Conservation (phyloP, 2,113 vertebrate genomes). For the Neodontobutis hainanensis region DNA sequence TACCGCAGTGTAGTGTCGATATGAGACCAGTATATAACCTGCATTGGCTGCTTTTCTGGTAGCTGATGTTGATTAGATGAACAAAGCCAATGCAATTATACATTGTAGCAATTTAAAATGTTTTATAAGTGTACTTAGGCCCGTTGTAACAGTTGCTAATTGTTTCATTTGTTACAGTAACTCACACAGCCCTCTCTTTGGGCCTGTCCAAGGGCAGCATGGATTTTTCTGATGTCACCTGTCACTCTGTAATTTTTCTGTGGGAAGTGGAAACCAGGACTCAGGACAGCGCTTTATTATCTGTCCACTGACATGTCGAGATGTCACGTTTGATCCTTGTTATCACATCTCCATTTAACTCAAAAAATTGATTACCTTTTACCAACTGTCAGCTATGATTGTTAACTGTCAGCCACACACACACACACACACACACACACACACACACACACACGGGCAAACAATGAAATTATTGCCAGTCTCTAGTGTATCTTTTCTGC, state of each 20-base stretch:
- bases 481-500: constrained; percentile 74
- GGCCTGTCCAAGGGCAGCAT: not conserved
- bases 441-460: constrained; percentile 31
- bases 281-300: not conserved
- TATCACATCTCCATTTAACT: constrained; percentile 42
- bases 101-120: not conserved
- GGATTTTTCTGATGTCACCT: not conserved
- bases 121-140: not conserved
- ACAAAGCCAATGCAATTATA: not conserved
- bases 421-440: constrained; percentile 37
- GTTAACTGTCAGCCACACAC: constrained; percentile 15
- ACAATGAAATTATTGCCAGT: constrained; percentile 60
- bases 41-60: not conserved
- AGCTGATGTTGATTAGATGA: constrained; percentile 1
- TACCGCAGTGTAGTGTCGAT: no score
- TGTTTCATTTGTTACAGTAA: not conserved
- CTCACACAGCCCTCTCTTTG: not conserved
- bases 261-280: not conserved
- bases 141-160: not conserved
- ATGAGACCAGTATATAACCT: not conserved
- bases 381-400: constrained; percentile 5
- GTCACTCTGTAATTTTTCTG: constrained; percentile 9
- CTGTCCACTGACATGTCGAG: constrained; percentile 20
- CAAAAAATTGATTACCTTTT: constrained; percentile 31
- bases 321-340: constrained; percentile 32